Percentiles rank a stretch among this genome's conserved stretches.
Evolutionary conservation across 2,888 invertebrate species (phyloP).

Genomic region (Amaurobius ferox): DNA sequence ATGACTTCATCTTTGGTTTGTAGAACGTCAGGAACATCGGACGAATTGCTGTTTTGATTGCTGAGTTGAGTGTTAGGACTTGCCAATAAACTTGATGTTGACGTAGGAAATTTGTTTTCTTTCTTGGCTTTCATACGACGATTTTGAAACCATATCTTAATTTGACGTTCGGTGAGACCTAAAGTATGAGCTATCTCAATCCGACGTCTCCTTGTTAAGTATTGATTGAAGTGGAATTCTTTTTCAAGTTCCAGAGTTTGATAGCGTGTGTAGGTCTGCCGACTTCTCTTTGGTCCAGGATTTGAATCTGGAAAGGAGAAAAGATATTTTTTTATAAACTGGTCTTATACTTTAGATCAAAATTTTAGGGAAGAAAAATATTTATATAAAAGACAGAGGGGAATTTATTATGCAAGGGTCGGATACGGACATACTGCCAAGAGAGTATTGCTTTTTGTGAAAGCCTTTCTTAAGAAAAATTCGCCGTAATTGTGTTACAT

Average conservation of each 20-base stretch:
- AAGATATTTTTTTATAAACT: neutral
- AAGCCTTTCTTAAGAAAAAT: no score
- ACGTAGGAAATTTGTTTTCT: slow-evolving; percentile 47
- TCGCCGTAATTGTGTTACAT: no score
- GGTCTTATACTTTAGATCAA: no score
- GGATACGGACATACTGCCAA: no score
- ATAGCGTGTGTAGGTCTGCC: slow-evolving; percentile 55
- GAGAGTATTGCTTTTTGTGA: no score
- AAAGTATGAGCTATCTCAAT: slow-evolving; percentile 55
- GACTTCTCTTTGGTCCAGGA: slow-evolving; percentile 49
- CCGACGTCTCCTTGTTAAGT: slow-evolving; percentile 48
- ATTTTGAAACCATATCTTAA: slow-evolving; percentile 68
- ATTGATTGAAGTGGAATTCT: slow-evolving; percentile 61
- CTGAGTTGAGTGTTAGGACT: slow-evolving; percentile 31
- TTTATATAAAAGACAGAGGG: no score
- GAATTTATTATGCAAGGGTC: no score
- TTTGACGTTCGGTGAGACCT: slow-evolving; percentile 59
- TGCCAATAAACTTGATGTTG: slow-evolving; percentile 26
- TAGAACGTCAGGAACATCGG: slow-evolving; percentile 29
- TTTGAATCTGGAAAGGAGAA: slow-evolving; percentile 17
- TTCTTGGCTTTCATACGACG: slow-evolving; percentile 64
- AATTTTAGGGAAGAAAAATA: no score
- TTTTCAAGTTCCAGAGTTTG: slow-evolving; percentile 67
- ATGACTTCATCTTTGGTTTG: slow-evolving; percentile 24
- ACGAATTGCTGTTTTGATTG: slow-evolving; percentile 57